Evolutionary conservation across 2,888 invertebrate species (phyloP).

Genomic region (Eupeodes latifasciatus): DNA sequence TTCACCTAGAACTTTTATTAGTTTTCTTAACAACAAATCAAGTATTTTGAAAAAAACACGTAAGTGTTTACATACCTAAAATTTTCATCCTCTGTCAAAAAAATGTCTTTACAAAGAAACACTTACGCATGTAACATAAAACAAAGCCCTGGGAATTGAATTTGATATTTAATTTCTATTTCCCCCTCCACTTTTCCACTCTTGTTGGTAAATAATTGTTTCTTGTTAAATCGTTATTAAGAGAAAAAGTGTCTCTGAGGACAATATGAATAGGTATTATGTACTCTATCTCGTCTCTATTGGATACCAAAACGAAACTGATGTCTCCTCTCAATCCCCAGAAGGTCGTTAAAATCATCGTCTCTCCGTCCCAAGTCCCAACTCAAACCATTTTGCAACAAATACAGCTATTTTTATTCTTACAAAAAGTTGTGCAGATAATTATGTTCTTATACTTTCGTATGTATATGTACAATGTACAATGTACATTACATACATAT

Average conservation of each 20-base stretch:
- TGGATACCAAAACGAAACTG: not conserved
- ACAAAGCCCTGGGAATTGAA: not conserved
- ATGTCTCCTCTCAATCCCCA: not conserved
- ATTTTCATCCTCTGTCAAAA: too few relatives aligned
- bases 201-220: not conserved
- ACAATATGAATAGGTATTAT: not conserved
- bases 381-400: not conserved
- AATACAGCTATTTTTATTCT: conserved; percentile 20
- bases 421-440: not conserved
- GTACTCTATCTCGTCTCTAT: not conserved
- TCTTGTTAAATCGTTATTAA: not conserved
- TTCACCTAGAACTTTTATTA: too few relatives aligned
- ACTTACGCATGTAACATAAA: not conserved
- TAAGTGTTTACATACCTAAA: too few relatives aligned
- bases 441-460: conserved; percentile 9
- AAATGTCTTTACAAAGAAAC: too few relatives aligned
- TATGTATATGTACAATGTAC: not conserved
- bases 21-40: too few relatives aligned
- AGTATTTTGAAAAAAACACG: too few relatives aligned
- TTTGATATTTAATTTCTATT: not conserved
- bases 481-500: not conserved
- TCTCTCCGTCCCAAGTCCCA: not conserved
- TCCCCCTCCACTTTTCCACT: not conserved
- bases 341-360: conserved; percentile 23
- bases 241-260: not conserved